Percentiles rank a stretch among this genome's conserved stretches.
Conservation (phyloP, 1,140 invertebrate genomes). For the Nasonia vitripennis region DNA sequence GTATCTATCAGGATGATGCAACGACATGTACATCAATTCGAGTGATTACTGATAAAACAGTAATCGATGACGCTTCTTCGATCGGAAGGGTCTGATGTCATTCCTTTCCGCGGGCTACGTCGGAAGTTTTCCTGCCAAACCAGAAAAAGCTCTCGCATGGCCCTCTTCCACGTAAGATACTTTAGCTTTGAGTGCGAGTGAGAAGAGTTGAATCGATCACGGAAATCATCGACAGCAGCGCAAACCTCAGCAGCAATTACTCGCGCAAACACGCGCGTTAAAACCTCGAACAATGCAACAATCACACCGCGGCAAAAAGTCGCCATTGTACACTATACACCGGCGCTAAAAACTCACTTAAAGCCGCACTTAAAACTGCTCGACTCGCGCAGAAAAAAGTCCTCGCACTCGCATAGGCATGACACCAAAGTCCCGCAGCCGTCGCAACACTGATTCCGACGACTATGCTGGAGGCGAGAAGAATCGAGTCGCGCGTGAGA, state of each 20-base stretch:
- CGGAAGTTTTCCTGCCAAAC: neutral
- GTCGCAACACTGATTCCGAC: constrained; percentile 6
- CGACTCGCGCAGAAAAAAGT: neutral
- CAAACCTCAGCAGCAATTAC: neutral
- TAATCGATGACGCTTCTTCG: neutral
- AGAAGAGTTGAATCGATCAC: neutral
- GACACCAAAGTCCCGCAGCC: neutral
- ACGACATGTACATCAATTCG: neutral
- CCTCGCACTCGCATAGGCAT: too few species aligned
- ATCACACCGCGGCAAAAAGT: neutral
- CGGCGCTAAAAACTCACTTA: neutral
- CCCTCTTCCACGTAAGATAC: too few species aligned
- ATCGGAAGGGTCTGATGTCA: neutral
- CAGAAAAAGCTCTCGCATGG: too few species aligned
- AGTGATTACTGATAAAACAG: neutral
- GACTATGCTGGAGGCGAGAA: neutral
- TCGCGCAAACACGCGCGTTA: neutral
- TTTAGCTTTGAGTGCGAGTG: neutral
- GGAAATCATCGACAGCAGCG: too few species aligned
- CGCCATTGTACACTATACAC: neutral
- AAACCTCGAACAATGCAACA: neutral
- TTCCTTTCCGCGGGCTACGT: neutral
- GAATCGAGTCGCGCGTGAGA: neutral
- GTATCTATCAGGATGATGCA: constrained; percentile 8
- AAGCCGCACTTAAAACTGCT: neutral